Evolutionary conservation across 2,113 vertebrate genomes (phyloP), one percentile per base, ranked within the genome.

Genomic region (Trogon surrucura): DNA sequence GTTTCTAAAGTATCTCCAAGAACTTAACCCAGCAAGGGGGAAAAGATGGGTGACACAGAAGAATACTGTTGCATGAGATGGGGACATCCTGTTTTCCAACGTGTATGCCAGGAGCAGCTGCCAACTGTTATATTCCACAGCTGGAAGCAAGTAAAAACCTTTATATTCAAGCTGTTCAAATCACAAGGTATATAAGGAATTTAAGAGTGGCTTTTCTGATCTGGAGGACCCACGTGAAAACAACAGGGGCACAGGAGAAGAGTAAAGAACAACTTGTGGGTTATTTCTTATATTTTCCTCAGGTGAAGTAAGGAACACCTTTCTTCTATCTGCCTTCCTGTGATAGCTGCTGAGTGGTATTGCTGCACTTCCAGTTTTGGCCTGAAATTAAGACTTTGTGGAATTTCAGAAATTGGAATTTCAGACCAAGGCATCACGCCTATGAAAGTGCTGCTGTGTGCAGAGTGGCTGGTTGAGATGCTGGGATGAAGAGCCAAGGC

Each of bases 101-200:
- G 2, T 1, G 3, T 54, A 19, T 93, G 69, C 51, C 82, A 93
- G 93, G 47, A 92, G 26, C 73, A 96, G 75, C 82, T 94, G 95
- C 80, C 73, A 97, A 66, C 66, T 82, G 58, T 67, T 89, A 78
- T 4, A 72, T 79, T 89, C 73, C 84, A 91, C 93, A 96, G 75
- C 88, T 96, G 95, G 81, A 93, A 93, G 44, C 53, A 89, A 93
- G 69, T 88, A 66, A 85, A 93, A 83, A 51, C 58, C 41, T 78
- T 66, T 71, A 3, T 67, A 78, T 56, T 93, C 88, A 86, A 96
- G 73, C 81, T 96, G 50, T 87, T 95, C 4, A 6, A 88, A 89
- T 78, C 36, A 80, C 44, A 72, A 93, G 51, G 30, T 77, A 89
- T 91, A 93, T 92, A 90, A 84, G 44, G 64, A 88, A 85, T 54